Base-by-base conservation (phyloP, 2,113 vertebrate species). In the Aix galericulata region DNA sequence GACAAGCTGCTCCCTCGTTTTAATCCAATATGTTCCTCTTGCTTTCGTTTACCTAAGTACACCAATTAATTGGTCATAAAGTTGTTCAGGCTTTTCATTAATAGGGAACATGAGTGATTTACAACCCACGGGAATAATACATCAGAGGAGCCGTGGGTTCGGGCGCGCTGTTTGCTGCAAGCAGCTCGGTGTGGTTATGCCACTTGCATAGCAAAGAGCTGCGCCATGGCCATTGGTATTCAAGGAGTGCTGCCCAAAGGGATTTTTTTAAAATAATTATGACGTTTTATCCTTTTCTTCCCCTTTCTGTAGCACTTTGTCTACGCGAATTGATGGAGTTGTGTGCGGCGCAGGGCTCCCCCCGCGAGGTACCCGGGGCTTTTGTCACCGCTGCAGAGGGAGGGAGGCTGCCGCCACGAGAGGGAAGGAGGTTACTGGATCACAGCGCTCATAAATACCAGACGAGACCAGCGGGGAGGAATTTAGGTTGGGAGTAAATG, bases 401-500 rank as follows among this genome's bases (percentile, higher is more conserved):
- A 40, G 40, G 40, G 75, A 91, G 85, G 64, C 46, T 84, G 79
- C 15, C 8, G 92, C 86, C 10, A 48, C 20, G 17, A 44, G 46
- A 21, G 20, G 50, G 50, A 50, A 25, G 50, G 23, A 40, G 88
- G 89, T 90, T 88, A 52, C 60, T 50, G 72, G 91, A 72, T 53
- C 95, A 77, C 66, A 79, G 89, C 76, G 59, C 92, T 97, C 96
- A 90, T 88, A 95, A 97, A 97, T 92, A 94, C 85, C 96, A 86
- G 82, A 85, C 87, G 87, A 95, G 97, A 82, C 20, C 93, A 88
- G 89, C 50, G 15, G 88, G 95, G 88, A 84, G 94, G 97, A 96
- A 94, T 96, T 94, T 82, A 93, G 96, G 81, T 59, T 84, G 96
- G 97, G 96, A 96, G 90, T 96, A 93, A 97, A 93, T 88, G 97